Evolutionary conservation across 2,888 invertebrate species (phyloP), one percentile per base, ranked within the genome.

Genomic region (Platycheirus albimanus): DNA sequence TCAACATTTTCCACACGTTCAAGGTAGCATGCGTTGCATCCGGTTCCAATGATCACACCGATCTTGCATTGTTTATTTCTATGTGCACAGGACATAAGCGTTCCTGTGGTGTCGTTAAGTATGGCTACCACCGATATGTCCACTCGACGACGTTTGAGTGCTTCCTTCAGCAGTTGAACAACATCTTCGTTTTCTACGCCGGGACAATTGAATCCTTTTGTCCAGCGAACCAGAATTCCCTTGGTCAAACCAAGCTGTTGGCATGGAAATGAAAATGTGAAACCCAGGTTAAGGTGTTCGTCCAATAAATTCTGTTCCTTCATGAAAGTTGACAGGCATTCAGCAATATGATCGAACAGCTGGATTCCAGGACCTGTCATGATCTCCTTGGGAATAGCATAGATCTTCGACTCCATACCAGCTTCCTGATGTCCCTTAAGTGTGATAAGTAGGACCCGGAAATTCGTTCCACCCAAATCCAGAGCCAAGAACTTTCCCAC

Each of bases 401-500:
- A 99, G 88, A 98, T 98, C 92, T 98, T 98, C 79, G 98, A 97
- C 89, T 96, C 95, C 96, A 99, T 98, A 86, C 95, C 95, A 87
- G 97, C 97, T 87, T 96, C 95, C 86, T 95, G 94, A 77, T 94
- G 94, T 45, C 95, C 95, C 61, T 90, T 88, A 86, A 99, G 92
- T 86, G 96, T 95, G 88, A 99, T 96, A 61, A 98, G 93, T 84
- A 99, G 92, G 5, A 99, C 98, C 85, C 99, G 94, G 92, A 99
- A 99, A 91, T 99, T 99, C 24, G 99, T 99, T 47, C 99, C 99
- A 66, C 99, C 99, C 89, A 99, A 93, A 92, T 99, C 99, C 87
- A 99, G 92, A 0, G 99, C 99, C 89, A 99, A 92, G 91, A 97
- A 98, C 92, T 97, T 96, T 79, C 99, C 99, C 70, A 93, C 92